Evolutionary conservation across 2,113 vertebrate species (phyloP).

Genomic region (Platysternon megacephalum): DNA sequence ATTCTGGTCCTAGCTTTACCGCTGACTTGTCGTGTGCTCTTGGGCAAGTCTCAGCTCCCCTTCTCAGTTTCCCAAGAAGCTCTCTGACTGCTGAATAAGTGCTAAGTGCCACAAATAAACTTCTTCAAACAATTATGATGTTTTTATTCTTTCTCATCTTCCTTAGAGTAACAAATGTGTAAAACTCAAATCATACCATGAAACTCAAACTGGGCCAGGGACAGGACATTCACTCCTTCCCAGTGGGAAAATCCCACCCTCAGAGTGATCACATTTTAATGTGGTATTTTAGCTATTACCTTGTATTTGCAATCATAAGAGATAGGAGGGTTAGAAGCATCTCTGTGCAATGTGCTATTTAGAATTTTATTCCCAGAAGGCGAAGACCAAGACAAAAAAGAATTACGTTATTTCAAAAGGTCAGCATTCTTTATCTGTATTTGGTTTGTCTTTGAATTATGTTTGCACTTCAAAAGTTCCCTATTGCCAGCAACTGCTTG

Average conservation of each 20-base stretch:
- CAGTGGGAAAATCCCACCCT: not conserved
- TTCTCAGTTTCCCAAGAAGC: not conserved
- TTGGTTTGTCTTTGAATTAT: conserved; percentile 69
- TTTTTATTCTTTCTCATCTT: not conserved
- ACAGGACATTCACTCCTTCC: not conserved
- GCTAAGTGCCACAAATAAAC: not conserved
- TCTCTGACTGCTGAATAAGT: not conserved
- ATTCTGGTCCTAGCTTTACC: not conserved
- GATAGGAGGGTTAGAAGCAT: not conserved
- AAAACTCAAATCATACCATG: not conserved
- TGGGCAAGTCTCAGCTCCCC: not conserved
- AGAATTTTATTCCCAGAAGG: not conserved
- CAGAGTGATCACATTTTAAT: not conserved
- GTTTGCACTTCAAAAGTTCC: conserved; percentile 79
- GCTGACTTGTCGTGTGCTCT: not conserved
- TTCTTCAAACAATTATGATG: not conserved
- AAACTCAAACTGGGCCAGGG: not conserved
- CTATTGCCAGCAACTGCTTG: conserved; percentile 77
- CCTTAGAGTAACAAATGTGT: not conserved
- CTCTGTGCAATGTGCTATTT: not conserved
- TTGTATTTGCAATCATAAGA: not conserved
- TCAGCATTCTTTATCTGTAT: conserved; percentile 74
- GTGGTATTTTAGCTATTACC: not conserved
- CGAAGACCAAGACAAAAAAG: not conserved
- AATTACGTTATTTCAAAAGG: conserved; percentile 37